Percentiles rank a stretch among this genome's conserved stretches.
These are phyloP conservation scores for Eutrigla gurnardus DNA, from an alignment of 2,797 vertebrate genomes.

Conservation along the genomic window DNA sequence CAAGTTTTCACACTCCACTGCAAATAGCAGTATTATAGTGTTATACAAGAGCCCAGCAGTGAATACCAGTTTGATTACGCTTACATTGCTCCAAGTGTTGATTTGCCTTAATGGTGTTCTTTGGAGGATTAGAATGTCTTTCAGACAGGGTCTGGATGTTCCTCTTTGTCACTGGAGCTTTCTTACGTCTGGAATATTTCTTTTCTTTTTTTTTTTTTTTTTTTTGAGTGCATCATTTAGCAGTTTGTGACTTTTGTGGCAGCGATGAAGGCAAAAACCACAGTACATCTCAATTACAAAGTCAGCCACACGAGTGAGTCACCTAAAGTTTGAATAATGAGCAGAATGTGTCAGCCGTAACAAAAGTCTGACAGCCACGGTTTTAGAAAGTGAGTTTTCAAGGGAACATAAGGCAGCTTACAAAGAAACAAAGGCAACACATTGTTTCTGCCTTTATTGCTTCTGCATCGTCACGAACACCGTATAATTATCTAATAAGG, in stretches of 20 bases:
- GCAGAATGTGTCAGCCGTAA: constrained; percentile 53
- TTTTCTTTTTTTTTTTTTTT: neutral
- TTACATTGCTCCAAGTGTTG: constrained; percentile 23
- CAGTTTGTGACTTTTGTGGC: constrained; percentile 36
- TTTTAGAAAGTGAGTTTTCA: constrained; percentile 37
- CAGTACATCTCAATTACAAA: constrained; percentile 63
- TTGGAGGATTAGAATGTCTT: constrained; percentile 2
- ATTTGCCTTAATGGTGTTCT: constrained; percentile 24
- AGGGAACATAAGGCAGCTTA: constrained; percentile 49
- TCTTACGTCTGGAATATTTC: constrained; percentile 17
- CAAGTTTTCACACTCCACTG: constrained; percentile 24
- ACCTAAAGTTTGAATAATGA: constrained; percentile 62
- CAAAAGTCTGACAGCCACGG: constrained; percentile 65
- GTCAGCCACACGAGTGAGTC: constrained; percentile 62
- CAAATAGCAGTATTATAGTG: constrained; percentile 5
- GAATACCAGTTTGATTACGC: constrained; percentile 48
- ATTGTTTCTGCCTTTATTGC: constrained; percentile 36
- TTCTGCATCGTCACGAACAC: constrained; percentile 33
- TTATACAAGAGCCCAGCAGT: constrained; percentile 34
- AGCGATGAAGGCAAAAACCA: constrained; percentile 40
- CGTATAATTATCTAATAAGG: constrained; percentile 30
- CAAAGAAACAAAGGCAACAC: constrained; percentile 55
- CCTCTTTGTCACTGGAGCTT: constrained; percentile 26
- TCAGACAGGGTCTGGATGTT: constrained; percentile 16
- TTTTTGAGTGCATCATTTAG: constrained; percentile 25